A percentile compares a stretch with the other conserved stretches of the same genome.
These are phyloP conservation scores for Pteropus alecto DNA, from an alignment of 2,113 vertebrate genomes.

Conservation along the genomic window DNA sequence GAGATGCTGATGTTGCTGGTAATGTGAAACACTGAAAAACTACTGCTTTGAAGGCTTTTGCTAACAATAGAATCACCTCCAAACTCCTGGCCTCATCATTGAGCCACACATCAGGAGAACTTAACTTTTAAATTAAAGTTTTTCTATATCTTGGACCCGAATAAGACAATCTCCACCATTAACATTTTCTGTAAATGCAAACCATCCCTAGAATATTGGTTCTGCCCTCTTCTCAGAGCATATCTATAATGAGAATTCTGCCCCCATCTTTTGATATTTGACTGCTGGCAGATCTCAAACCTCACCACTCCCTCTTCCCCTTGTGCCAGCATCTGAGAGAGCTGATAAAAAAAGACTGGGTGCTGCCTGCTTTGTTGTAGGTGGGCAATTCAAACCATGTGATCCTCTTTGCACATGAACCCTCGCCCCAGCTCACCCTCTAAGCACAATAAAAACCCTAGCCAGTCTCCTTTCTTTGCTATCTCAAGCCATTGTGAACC, in stretches of 20 bases:
- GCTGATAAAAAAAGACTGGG: neutral
- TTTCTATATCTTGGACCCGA: neutral
- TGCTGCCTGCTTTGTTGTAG: neutral
- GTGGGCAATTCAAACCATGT: neutral
- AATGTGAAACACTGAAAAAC: neutral
- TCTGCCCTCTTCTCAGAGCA: neutral
- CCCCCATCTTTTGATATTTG: neutral
- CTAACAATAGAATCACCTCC: neutral
- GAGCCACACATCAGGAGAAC: neutral
- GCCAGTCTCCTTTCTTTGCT: neutral
- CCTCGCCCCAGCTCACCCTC: neutral
- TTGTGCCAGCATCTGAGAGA: neutral
- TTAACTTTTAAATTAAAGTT: neutral
- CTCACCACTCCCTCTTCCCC: neutral
- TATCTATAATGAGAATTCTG: neutral
- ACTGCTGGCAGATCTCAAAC: neutral
- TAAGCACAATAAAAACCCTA: neutral
- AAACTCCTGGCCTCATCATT: neutral
- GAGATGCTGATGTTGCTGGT: neutral
- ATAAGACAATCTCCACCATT: neutral
- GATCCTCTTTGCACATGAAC: neutral
- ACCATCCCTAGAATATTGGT: neutral
- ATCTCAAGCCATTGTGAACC: neutral
- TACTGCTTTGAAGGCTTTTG: neutral
- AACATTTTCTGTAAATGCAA: neutral